Base-by-base conservation (phyloP, 2,888 invertebrate genomes). In the Sycophila texana region DNA sequence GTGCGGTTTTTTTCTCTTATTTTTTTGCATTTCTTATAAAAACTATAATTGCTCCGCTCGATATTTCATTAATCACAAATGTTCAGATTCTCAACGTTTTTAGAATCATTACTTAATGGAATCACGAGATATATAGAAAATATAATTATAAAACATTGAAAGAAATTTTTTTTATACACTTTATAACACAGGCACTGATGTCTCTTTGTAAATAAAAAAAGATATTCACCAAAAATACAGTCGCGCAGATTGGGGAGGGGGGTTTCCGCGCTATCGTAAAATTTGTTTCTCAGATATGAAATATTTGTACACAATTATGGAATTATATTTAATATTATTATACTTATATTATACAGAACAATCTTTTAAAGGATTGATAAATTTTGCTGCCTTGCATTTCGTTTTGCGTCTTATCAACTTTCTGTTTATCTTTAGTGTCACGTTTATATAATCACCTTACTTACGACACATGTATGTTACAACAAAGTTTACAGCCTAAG, bases 251-350 rank as follows among this genome's bases (percentile, higher is more conserved):
- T 26, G 26, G 26, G 26, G 26, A 67, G 60, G 26, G 55, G 51
- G 75, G 74, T 14, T 73, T 47, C 55, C 53, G 47, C 70, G 13
- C 58, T 65, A 66, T 70, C 70, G 60, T 75, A n/a, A n/a, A n/a
- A 75, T 79, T 68, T 77, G 39, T 77, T 80, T 26, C 3, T 67
- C 72, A 76, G 73, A 77, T 80, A 79, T 82, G 74, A 83, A 80
- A 84, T 83, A 81, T 85, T 84, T 84, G 83, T 85, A 84, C 84
- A 84, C 80, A 82, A 67, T 80, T 80, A 81, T 83, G 83, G 83
- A 85, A 85, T 84, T 83, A 84, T 82, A 84, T 83, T 84, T 83
- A 84, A 83, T 82, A 77, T 66, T 63, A 83, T 84, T 82, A 83
- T 71, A 82, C 66, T 83, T 83, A 83, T 81, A 82, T 82, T 82